phyloP scores from a whole-genome alignment of 1,140 invertebrate species.

The Nomia melanderi region DNA sequence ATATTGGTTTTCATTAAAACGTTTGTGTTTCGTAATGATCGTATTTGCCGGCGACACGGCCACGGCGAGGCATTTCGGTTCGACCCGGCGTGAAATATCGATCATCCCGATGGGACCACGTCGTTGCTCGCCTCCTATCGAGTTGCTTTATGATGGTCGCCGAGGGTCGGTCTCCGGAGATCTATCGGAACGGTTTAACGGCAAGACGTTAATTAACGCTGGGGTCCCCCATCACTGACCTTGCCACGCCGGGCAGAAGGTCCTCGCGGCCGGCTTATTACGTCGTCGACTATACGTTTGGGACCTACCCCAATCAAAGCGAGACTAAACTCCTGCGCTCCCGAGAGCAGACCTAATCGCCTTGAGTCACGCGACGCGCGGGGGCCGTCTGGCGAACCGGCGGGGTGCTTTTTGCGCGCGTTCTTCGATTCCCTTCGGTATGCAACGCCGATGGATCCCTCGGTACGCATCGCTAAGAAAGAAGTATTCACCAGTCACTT shows the following conservation, averaged over 20 bases:
- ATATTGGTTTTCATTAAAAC: slow-evolving; percentile 14
- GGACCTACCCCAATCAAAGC: slow-evolving; percentile 71
- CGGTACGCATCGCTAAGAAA: slow-evolving; percentile 32
- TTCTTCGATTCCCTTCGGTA: slow-evolving; percentile 29
- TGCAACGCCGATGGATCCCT: too few species aligned
- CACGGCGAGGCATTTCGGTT: neutral
- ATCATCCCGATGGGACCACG: slow-evolving; percentile 5
- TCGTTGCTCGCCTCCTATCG: neutral
- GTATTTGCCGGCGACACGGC: slow-evolving; percentile 11
- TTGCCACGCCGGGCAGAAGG: slow-evolving; percentile 42
- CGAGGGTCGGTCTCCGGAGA: slow-evolving; percentile 33
- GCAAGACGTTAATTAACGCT: slow-evolving; percentile 59
- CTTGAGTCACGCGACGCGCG: slow-evolving; percentile 65
- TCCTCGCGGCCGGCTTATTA: slow-evolving; percentile 48
- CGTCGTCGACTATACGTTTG: slow-evolving; percentile 54
- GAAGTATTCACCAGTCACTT: slow-evolving; percentile 52
- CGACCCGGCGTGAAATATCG: neutral
- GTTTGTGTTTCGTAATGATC: neutral
- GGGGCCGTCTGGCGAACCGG: slow-evolving; percentile 45
- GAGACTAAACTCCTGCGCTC: slow-evolving; percentile 57
- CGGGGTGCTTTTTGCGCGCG: slow-evolving; percentile 45
- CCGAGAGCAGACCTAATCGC: slow-evolving; percentile 60
- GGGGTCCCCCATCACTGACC: slow-evolving; percentile 58
- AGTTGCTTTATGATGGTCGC: slow-evolving; percentile 30
- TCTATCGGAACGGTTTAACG: slow-evolving; percentile 45